These are phyloP conservation scores for Tychaedon coryphoeus DNA, from an alignment of 2,113 vertebrate species.

Conservation along the genomic window DNA sequence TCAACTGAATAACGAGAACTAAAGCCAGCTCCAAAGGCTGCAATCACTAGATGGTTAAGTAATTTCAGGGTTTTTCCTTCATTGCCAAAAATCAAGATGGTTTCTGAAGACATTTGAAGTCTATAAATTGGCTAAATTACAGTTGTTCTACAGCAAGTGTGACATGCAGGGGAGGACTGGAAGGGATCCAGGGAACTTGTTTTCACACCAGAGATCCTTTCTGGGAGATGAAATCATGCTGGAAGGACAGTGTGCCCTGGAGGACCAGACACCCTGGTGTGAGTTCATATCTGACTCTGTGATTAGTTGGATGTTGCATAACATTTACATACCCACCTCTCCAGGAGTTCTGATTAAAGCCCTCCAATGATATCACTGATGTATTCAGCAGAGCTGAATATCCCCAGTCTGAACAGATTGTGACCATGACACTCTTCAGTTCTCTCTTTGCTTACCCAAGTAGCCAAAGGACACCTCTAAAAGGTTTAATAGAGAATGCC, in stretches of 20 bases:
- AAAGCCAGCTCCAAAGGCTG: neutral
- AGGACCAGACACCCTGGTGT: slow-evolving; percentile 12
- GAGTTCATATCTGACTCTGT: slow-evolving; percentile 16
- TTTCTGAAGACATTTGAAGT: slow-evolving; percentile 3
- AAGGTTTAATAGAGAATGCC: neutral
- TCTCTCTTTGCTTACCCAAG: neutral
- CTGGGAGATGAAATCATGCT: slow-evolving; percentile 1
- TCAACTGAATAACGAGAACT: neutral
- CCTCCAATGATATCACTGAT: neutral
- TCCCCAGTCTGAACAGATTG: neutral
- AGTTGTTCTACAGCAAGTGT: neutral
- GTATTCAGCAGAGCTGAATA: neutral
- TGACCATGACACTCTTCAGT: neutral
- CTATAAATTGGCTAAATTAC: slow-evolving; percentile 33
- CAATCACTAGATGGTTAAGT: neutral
- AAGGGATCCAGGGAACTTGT: slow-evolving; percentile 24
- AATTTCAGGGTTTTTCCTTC: neutral
- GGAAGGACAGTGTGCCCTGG: slow-evolving; percentile 10
- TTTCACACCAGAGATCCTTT: slow-evolving; percentile 7
- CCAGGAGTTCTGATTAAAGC: neutral
- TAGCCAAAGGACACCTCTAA: neutral
- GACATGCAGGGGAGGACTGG: neutral
- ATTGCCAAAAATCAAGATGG: neutral
- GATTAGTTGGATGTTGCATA: neutral
- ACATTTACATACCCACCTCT: slow-evolving; percentile 7